Evolutionary conservation across 2,113 vertebrate genomes (phyloP).

Genomic region (Syngnathus scovelli): DNA sequence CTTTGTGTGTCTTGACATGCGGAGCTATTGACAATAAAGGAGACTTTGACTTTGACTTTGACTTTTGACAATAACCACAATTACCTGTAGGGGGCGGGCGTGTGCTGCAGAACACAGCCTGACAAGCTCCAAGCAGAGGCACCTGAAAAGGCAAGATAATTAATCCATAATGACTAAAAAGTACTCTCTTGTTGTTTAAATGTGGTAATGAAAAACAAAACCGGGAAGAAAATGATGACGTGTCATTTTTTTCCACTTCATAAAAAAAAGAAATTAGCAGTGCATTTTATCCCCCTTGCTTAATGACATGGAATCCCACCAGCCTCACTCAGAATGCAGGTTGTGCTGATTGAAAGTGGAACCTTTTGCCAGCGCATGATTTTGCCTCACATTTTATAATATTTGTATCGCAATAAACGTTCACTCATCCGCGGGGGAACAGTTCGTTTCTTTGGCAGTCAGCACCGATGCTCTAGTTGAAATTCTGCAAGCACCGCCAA

Average conservation of each 20-base stretch:
- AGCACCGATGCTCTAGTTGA: neutral
- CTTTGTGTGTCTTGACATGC: no score
- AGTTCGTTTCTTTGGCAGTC: neutral
- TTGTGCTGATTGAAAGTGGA: neutral
- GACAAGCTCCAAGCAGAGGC: conserved; percentile 13
- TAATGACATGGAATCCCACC: neutral
- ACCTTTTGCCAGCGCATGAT: neutral
- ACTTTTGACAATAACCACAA: conserved; percentile 2
- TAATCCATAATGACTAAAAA: neutral
- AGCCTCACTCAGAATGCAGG: neutral
- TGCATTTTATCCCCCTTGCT: neutral
- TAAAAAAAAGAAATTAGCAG: neutral
- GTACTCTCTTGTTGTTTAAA: conserved; percentile 14
- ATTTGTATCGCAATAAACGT: neutral
- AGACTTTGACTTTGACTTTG: no score
- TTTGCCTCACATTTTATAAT: neutral
- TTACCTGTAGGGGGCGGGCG: conserved; percentile 63
- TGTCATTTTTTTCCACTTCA: neutral
- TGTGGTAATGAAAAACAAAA: conserved; percentile 13
- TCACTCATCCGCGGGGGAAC: neutral
- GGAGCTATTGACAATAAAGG: no score
- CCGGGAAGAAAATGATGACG: conserved; percentile 1
- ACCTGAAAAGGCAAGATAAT: conserved; percentile 23
- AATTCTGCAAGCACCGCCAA: neutral
- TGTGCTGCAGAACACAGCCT: conserved; percentile 54